A percentile compares a stretch with the other conserved stretches of the same genome.
phyloP scores from a whole-genome alignment of 2,888 invertebrate species.

The Trissolcus japonicus region DNA sequence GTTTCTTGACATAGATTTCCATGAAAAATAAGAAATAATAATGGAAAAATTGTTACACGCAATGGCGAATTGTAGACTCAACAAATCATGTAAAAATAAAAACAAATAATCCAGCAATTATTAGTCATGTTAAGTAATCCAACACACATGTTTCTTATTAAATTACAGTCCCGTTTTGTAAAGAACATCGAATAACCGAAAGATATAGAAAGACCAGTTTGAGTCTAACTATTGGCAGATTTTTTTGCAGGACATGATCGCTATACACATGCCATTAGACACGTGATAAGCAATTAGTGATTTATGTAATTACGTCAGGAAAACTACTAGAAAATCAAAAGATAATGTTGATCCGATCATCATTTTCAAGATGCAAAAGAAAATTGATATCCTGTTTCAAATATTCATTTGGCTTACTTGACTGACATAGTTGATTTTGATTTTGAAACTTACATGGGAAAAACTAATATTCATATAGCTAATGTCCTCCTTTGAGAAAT shows the following conservation, averaged over 20 bases:
- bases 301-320: conserved; percentile 19
- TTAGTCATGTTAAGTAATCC: conserved; percentile 1
- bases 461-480: too few relatives aligned
- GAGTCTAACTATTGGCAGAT: not conserved
- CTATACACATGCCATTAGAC: conserved; percentile 19
- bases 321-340: conserved; percentile 2
- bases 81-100: not conserved
- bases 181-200: conserved; percentile 2
- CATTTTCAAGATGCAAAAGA: too few relatives aligned
- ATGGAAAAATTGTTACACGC: not conserved
- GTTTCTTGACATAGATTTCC: too few relatives aligned
- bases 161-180: conserved; percentile 13
- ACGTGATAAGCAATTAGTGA: conserved; percentile 12
- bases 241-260: conserved; percentile 9
- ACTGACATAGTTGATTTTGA: too few relatives aligned
- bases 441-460: too few relatives aligned
- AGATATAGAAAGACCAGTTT: conserved; percentile 1
- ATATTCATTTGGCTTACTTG: too few relatives aligned
- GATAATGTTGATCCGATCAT: not conserved
- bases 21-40: not conserved
- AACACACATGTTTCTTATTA: conserved; percentile 1
- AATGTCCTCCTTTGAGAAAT: too few relatives aligned
- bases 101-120: not conserved
- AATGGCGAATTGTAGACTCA: not conserved
- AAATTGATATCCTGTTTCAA: too few relatives aligned